These are phyloP conservation scores for Macrochelys suwanniensis DNA, from an alignment of 2,797 vertebrate genomes.

Conservation along the genomic window DNA sequence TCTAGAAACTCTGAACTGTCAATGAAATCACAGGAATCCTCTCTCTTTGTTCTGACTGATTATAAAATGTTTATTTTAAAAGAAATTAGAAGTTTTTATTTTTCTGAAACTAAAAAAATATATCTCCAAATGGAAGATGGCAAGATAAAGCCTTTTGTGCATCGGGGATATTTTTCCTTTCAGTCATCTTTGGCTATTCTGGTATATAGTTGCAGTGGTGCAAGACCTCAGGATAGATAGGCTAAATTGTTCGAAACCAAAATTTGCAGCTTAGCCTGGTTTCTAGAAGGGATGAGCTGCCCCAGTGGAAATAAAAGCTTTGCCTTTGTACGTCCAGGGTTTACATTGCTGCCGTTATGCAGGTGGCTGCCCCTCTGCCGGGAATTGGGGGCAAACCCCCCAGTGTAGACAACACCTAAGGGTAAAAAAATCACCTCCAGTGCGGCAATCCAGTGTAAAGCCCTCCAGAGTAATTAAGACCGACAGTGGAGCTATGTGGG, in stretches of 20 bases:
- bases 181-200: not conserved
- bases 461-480: rapidly evolving
- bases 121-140: not conserved
- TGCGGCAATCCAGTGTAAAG: not conserved
- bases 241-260: not conserved
- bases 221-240: not conserved
- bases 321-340: not conserved
- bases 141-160: not conserved
- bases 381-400: not conserved
- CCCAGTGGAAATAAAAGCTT: not conserved
- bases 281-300: not conserved
- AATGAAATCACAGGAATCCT: slow-evolving; percentile 1
- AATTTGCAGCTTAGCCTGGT: not conserved
- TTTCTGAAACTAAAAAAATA: not conserved
- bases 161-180: not conserved
- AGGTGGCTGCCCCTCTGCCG: not conserved
- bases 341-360: not conserved
- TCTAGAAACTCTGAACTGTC: not conserved
- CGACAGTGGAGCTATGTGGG: not conserved
- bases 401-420: not conserved
- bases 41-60: not conserved
- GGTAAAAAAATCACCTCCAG: not conserved
- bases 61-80: not conserved
- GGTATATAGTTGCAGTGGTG: not conserved
- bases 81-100: not conserved